Conservation (phyloP, 2,797 vertebrate species). For the Zalophus californianus region DNA sequence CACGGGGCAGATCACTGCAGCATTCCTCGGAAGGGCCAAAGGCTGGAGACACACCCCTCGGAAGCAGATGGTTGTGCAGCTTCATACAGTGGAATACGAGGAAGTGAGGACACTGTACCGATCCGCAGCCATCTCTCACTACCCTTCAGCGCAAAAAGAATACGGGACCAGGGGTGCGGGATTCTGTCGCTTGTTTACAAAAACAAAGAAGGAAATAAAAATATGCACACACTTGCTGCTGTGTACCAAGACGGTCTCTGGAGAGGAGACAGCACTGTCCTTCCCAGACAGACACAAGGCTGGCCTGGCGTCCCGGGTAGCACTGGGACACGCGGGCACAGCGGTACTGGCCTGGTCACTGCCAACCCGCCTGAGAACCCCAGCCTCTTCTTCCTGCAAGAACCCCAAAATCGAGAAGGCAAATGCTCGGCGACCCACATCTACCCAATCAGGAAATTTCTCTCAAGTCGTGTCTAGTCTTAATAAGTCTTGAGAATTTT, state of each 20-base stretch:
- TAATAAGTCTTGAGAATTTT: background rate
- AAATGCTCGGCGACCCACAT: background rate
- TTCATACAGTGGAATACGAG: background rate
- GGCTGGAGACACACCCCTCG: background rate
- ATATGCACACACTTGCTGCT: background rate
- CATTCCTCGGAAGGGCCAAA: background rate
- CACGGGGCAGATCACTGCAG: rapidly evolving
- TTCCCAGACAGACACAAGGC: background rate
- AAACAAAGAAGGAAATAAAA: background rate
- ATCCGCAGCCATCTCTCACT: background rate
- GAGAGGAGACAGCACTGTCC: background rate
- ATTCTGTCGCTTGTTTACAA: constrained; percentile 38
- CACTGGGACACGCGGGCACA: rapidly evolving
- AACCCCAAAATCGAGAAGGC: background rate
- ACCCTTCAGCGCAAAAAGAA: background rate
- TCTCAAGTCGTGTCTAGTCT: background rate
- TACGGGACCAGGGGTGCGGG: rapidly evolving
- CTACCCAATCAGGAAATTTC: background rate
- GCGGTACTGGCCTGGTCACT: rapidly evolving
- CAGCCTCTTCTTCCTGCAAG: background rate
- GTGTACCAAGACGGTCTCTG: background rate
- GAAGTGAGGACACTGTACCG: background rate
- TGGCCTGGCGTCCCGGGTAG: background rate
- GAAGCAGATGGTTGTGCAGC: background rate
- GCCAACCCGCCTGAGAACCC: background rate